Conservation (phyloP, 64 coral and sea anemone species). For the Stylophora pistillata region DNA sequence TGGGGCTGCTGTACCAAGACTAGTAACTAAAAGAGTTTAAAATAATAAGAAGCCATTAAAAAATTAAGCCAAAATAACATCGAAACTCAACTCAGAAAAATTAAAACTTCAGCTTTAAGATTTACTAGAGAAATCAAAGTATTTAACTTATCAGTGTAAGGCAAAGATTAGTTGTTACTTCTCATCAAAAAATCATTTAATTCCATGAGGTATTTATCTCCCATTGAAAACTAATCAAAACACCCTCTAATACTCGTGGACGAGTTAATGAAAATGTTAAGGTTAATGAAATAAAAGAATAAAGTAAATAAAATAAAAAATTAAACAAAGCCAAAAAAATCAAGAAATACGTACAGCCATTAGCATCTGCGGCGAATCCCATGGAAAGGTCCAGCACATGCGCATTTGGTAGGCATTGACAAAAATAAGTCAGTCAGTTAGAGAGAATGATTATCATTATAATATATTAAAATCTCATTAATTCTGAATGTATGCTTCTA, state of each 20-base stretch:
- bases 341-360: slow-evolving; percentile 70
- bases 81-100: too few species aligned
- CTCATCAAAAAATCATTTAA: too few species aligned
- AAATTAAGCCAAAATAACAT: too few species aligned
- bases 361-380: slow-evolving; percentile 66
- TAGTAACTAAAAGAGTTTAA: too few species aligned
- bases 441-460: slow-evolving; percentile 2
- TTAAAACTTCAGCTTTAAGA: too few species aligned
- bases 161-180: too few species aligned
- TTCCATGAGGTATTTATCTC: neutral
- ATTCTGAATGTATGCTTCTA: neutral
- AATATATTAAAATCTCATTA: neutral
- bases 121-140: too few species aligned
- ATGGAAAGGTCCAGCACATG: slow-evolving; percentile 1
- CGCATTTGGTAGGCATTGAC: slow-evolving; percentile 43
- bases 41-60: too few species aligned
- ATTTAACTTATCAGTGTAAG: too few species aligned
- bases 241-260: neutral
- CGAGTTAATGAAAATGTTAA: neutral
- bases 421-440: slow-evolving; percentile 54
- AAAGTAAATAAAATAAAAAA: neutral
- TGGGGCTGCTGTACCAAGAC: too few species aligned
- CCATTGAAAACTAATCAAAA: neutral
- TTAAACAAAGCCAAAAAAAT: slow-evolving; percentile 5
- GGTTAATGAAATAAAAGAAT: neutral